These are phyloP conservation scores for Alligator mississippiensis DNA, from an alignment of 2,113 vertebrate species.

Conservation along the genomic window DNA sequence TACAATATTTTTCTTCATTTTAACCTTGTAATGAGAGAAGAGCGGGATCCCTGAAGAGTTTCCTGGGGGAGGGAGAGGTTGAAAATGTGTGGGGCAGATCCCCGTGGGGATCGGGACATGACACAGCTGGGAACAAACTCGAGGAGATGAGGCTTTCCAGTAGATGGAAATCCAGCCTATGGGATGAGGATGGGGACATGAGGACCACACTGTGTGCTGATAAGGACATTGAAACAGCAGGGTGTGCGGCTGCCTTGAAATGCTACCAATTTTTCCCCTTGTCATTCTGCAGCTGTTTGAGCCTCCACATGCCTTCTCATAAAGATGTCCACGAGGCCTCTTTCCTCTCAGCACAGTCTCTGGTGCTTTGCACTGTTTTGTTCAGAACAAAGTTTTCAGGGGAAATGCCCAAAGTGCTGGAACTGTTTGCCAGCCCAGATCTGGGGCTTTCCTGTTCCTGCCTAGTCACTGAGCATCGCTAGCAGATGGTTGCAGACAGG, in stretches of 20 bases:
- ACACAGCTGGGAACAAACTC: neutral
- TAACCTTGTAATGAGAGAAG: neutral
- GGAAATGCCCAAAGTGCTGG: rapidly evolving
- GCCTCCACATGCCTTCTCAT: neutral
- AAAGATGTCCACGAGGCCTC: neutral
- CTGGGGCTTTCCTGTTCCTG: neutral
- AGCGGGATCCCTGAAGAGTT: slow-evolving; percentile 21
- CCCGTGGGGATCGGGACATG: slow-evolving; percentile 1
- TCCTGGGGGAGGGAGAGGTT: slow-evolving; percentile 26
- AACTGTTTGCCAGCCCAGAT: slow-evolving; percentile 4
- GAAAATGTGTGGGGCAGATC: neutral
- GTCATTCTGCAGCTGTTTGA: neutral
- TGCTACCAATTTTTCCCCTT: neutral
- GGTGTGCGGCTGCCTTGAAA: neutral
- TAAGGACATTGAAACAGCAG: neutral
- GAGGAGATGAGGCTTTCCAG: neutral
- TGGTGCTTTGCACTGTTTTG: neutral
- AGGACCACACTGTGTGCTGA: neutral
- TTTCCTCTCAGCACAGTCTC: neutral
- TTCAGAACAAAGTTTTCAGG: slow-evolving; percentile 34
- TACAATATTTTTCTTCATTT: slow-evolving; percentile 40
- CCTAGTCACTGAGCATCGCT: neutral
- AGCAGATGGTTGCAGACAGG: neutral
- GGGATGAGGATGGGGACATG: neutral
- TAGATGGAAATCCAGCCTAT: neutral